Evolutionary conservation across 1,140 invertebrate genomes (phyloP).

Genomic region (Formica selysi): DNA sequence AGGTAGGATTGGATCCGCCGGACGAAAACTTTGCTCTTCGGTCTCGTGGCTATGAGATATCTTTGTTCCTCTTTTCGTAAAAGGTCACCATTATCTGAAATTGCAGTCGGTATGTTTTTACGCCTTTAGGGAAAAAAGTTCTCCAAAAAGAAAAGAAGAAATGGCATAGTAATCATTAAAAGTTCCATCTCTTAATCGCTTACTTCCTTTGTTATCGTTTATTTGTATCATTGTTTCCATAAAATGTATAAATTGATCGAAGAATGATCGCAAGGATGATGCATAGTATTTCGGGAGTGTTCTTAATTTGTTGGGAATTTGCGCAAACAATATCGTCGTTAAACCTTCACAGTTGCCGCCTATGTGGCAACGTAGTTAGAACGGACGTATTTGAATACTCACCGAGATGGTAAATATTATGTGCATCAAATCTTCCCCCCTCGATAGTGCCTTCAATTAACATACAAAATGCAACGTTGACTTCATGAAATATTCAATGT

Average conservation of each 20-base stretch:
- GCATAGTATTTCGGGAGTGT: background rate
- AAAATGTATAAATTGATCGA: constrained; percentile 4
- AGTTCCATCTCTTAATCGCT: background rate
- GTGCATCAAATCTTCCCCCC: background rate
- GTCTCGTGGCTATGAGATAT: background rate
- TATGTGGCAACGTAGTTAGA: background rate
- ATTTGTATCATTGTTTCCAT: background rate
- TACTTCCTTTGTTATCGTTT: background rate
- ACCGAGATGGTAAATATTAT: constrained; percentile 36
- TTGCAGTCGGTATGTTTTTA: constrained; percentile 39
- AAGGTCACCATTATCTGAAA: constrained; percentile 28
- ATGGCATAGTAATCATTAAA: constrained; percentile 8
- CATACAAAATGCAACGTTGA: constrained; percentile 70
- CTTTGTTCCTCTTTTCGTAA: constrained; percentile 22
- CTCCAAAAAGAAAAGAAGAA: background rate
- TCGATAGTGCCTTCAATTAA: constrained; percentile 64
- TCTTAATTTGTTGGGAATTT: background rate
- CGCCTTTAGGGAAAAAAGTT: background rate
- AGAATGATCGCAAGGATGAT: background rate
- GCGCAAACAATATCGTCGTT: constrained; percentile 11
- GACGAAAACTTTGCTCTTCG: constrained; percentile 49
- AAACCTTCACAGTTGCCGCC: background rate
- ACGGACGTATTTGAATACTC: constrained; percentile 33
- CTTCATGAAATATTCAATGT: constrained; percentile 71
- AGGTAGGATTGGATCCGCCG: background rate